Conservation (phyloP, 2,888 invertebrate species). For the Rugalucina vietnamica region DNA sequence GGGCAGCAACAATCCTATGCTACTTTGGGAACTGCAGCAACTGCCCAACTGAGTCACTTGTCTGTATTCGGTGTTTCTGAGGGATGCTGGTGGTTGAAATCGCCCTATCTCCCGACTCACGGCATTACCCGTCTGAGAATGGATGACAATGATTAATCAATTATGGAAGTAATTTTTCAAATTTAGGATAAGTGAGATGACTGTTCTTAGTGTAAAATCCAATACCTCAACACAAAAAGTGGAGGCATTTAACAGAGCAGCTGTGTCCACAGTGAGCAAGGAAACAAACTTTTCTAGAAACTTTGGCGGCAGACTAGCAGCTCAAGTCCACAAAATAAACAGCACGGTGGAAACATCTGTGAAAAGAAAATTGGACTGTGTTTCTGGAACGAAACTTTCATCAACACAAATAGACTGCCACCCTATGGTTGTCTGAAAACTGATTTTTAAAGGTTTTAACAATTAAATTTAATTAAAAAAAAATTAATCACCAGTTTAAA, state of each 20-base stretch:
- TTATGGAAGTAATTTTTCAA: constrained; percentile 8
- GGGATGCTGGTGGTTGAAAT: not conserved
- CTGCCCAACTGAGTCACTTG: constrained; percentile 18
- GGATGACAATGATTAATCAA: not conserved
- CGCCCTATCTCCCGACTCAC: constrained; percentile 1
- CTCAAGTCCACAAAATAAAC: not conserved
- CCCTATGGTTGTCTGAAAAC: not conserved
- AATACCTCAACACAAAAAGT: constrained; percentile 15
- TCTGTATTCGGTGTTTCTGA: constrained; percentile 11
- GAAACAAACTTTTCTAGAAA: too few relatives aligned
- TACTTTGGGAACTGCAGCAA: constrained; percentile 20
- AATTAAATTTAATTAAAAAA: not conserved
- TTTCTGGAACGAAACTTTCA: not conserved
- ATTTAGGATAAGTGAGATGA: constrained; percentile 20
- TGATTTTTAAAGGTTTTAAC: not conserved
- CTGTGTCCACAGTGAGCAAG: constrained; percentile 13
- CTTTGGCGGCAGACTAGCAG: constrained; percentile 18
- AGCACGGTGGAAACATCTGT: not conserved
- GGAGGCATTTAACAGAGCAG: constrained; percentile 18
- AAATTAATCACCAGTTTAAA: not conserved
- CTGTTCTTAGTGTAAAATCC: constrained; percentile 19
- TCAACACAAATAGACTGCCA: not conserved
- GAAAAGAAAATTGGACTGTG: not conserved
- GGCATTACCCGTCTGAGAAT: constrained; percentile 15
- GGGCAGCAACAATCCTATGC: constrained; percentile 15